Conservation (phyloP, 2,113 vertebrate genomes). For the Chamaetylas fuelleborni region DNA sequence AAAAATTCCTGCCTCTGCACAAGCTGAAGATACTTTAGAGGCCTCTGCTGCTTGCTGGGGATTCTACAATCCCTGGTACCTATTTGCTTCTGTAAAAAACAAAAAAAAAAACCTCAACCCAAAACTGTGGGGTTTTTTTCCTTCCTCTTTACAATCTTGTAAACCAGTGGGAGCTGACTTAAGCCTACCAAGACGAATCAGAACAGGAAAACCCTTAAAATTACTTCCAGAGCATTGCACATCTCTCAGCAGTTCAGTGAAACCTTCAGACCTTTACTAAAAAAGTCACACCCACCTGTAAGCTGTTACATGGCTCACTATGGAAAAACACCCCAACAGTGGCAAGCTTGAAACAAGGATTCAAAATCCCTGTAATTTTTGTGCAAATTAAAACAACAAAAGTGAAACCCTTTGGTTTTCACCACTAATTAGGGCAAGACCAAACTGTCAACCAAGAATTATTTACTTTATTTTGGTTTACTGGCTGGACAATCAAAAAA, state of each 20-base stretch:
- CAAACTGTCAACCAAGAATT: background rate
- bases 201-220: background rate
- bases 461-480: background rate
- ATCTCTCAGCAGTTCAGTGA: background rate
- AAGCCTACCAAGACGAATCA: background rate
- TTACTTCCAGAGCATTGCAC: background rate
- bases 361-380: background rate
- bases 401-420: background rate
- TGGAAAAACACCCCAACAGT: accelerated
- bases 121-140: accelerated
- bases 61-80: background rate
- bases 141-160: background rate
- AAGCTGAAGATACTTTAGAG: background rate
- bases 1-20: background rate
- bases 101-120: no score
- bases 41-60: background rate
- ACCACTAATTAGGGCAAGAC: background rate
- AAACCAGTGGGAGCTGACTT: background rate
- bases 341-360: background rate
- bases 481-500: background rate
- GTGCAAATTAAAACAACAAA: background rate
- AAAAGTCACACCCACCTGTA: background rate
- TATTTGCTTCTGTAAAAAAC: background rate
- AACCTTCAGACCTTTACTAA: background rate
- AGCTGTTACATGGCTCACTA: background rate